Evolutionary conservation across 2,113 vertebrate species (phyloP).

Genomic region (Protobothrops mucrosquamatus): DNA sequence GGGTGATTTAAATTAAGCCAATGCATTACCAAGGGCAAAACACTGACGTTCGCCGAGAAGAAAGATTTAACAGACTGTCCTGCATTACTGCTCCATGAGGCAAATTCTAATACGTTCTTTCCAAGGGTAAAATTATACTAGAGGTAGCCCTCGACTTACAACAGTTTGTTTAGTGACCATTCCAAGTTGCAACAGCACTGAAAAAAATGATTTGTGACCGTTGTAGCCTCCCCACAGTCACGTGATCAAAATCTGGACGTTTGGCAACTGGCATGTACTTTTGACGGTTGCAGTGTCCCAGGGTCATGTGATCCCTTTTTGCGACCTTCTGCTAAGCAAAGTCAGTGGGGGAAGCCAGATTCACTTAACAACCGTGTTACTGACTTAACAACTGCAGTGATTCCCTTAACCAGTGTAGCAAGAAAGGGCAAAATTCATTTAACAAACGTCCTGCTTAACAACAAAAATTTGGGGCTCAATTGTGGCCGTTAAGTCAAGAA

Average conservation of each 20-base stretch:
- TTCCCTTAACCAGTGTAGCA: neutral
- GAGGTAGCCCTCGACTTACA: neutral
- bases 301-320: neutral
- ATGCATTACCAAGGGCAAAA: constrained; percentile 13
- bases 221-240: neutral
- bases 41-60: constrained; percentile 39
- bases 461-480: neutral
- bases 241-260: neutral
- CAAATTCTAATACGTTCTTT: constrained; percentile 32
- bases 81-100: constrained; percentile 55
- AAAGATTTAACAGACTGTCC: constrained; percentile 48
- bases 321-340: no score
- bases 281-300: neutral
- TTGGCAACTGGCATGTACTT: neutral
- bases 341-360: neutral
- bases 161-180: neutral
- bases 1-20: constrained; percentile 44
- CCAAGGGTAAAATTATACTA: neutral
- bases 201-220: neutral
- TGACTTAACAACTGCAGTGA: neutral
- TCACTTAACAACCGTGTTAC: neutral
- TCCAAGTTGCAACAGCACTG: neutral
- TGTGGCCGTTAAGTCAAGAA: neutral
- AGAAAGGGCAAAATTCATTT: neutral
- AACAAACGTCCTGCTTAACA: no score